A percentile compares a stretch with the other conserved stretches of the same genome.
phyloP scores from a whole-genome alignment of 1,140 invertebrate genomes.

The Eufriesea mexicana region DNA sequence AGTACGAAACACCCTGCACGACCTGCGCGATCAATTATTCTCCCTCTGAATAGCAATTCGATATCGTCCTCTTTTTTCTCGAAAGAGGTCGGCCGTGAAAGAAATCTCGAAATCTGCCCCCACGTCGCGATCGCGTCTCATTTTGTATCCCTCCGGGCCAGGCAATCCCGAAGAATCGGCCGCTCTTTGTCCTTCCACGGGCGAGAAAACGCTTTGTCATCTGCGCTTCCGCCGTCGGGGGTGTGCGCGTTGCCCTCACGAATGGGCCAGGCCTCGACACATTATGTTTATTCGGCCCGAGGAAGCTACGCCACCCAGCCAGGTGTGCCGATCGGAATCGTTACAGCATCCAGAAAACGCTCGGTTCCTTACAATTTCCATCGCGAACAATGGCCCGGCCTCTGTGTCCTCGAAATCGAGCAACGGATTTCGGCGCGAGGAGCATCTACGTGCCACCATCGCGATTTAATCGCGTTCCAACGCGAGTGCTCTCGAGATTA shows the following conservation, averaged over 20 bases:
- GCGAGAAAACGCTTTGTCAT: constrained; percentile 77
- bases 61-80: constrained; percentile 18
- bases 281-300: constrained; percentile 63
- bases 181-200: constrained; percentile 68
- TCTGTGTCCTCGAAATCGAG: constrained; percentile 54
- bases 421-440: constrained; percentile 64
- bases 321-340: constrained; percentile 74
- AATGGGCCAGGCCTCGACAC: constrained; percentile 37
- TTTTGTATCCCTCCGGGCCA: constrained; percentile 40
- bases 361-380: constrained; percentile 50
- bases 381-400: constrained; percentile 68
- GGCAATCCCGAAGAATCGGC: constrained; percentile 71
- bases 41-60: constrained; percentile 51
- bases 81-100: constrained; percentile 31
- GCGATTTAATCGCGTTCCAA: constrained; percentile 46
- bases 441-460: constrained; percentile 27
- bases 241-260: constrained; percentile 65
- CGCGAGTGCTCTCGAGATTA: too few relatives aligned
- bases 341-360: constrained; percentile 77
- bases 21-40: constrained; percentile 46
- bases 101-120: constrained; percentile 25
- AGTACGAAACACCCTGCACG: not conserved
- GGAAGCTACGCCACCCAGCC: constrained; percentile 71
- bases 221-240: constrained; percentile 77
- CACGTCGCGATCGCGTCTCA: constrained; percentile 30